Evolutionary conservation across 23 tunicate genomes (phyloP), one percentile per base, ranked within the genome.

Genomic region (Botrylloides violaceus): DNA sequence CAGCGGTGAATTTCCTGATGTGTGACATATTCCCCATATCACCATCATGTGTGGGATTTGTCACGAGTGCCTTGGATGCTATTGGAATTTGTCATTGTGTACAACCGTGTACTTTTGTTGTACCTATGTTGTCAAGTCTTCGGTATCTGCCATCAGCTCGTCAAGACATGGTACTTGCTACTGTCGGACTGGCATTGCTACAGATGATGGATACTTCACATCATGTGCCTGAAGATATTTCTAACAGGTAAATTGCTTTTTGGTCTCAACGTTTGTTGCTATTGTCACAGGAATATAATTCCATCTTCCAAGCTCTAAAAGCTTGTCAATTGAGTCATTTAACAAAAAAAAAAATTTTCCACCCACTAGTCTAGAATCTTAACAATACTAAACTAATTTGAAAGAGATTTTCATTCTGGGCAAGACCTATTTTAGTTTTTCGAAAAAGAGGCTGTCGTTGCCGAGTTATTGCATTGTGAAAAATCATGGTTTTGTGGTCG

Each of bases 31-130:
- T 73, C 28, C 59, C 76, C 1, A 21, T 79, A 19, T 72, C 32
- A 3, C 64, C 75, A 12, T 23, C 70, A 9, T 72, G 71, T 36
- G 58, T 70, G 15, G 47, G 71, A n/a, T 61, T 68, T 23, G 60
- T 66, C 32, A 49, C 83, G 43, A 57, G 59, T 20, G 29, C 75
- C 3, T 35, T 83, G 36, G 84, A 83, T 49, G 60, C 73, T 31
- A 26, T 84, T 53, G 85, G 97, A 3, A 59, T 78, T 12, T 90
- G 97, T 49, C 78, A 64, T 34, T 90, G 97, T 64, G 34, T 50
- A 3, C 57, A 76, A 1, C 20, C 61, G 26, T 23, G 81, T 19
- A n/a, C 76, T 2, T 49, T 76, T 30, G 61, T 90, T 33, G 68
- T 66, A 6, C 97, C 89, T 28, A 47, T 90, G 59, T 76, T 90